Conservation (phyloP, 1,140 invertebrate genomes). For the Trichomalopsis sarcophagae region DNA sequence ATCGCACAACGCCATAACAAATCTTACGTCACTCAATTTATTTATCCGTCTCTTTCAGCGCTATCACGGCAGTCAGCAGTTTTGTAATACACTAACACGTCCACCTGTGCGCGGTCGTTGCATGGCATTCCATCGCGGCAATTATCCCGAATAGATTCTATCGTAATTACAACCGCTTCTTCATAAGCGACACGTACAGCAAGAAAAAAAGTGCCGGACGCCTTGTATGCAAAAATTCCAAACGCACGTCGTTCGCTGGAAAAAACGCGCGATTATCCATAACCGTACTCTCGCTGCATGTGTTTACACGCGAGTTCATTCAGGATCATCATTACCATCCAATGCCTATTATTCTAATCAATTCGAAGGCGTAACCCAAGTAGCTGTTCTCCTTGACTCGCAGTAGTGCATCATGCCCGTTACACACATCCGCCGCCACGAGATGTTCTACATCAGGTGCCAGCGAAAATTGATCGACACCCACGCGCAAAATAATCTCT, state of each 20-base stretch:
- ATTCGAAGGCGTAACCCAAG: slow-evolving; percentile 21
- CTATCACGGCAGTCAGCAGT: background rate
- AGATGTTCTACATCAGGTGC: background rate
- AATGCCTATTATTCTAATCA: slow-evolving; percentile 24
- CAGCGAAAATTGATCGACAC: background rate
- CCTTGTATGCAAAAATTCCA: background rate
- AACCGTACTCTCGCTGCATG: background rate
- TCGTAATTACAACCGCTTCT: background rate
- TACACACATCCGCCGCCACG: background rate
- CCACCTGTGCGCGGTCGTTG: background rate
- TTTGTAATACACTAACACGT: background rate
- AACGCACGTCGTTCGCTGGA: background rate
- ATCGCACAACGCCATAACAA: background rate
- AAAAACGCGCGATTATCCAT: slow-evolving; percentile 4
- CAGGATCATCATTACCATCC: slow-evolving; percentile 6
- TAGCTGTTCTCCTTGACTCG: slow-evolving; percentile 16
- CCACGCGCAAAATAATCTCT: background rate
- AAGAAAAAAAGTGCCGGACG: background rate
- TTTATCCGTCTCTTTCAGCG: background rate
- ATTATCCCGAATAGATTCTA: background rate
- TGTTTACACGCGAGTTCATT: background rate
- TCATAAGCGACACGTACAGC: background rate
- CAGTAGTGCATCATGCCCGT: background rate
- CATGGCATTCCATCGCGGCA: background rate
- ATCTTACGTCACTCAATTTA: background rate